These are phyloP conservation scores for Drosophila tropicalis DNA, from an alignment of 1,140 invertebrate species.

Conservation along the genomic window DNA sequence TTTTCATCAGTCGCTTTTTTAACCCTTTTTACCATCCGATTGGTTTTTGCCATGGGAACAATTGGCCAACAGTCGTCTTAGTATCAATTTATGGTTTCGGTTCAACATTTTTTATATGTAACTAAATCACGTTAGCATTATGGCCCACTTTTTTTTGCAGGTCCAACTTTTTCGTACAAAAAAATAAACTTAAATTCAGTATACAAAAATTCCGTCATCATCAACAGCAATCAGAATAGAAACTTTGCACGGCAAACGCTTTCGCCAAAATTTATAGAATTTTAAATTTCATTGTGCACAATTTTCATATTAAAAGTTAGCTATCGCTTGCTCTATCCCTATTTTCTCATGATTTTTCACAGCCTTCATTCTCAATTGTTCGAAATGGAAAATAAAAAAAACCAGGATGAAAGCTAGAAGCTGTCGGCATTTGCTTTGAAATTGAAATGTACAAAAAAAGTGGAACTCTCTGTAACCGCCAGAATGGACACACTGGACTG, in stretches of 20 bases:
- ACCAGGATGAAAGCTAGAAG: not conserved
- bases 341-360: not conserved
- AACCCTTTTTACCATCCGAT: too few relatives aligned
- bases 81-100: too few relatives aligned
- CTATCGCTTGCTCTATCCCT: constrained; percentile 20
- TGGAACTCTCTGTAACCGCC: constrained; percentile 21
- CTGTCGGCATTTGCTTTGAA: constrained; percentile 65
- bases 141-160: too few relatives aligned
- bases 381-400: constrained; percentile 10
- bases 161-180: too few relatives aligned
- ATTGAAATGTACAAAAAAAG: constrained; percentile 55
- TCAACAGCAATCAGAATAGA: constrained; percentile 43
- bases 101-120: too few relatives aligned
- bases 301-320: constrained; percentile 51
- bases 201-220: not conserved
- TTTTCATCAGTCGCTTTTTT: too few relatives aligned
- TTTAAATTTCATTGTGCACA: constrained; percentile 57
- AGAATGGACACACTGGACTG: constrained; percentile 38
- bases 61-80: too few relatives aligned
- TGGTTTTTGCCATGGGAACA: too few relatives aligned
- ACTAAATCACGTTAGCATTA: too few relatives aligned
- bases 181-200: too few relatives aligned
- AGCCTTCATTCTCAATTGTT: constrained; percentile 54
- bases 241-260: constrained; percentile 26
- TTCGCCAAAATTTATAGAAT: constrained; percentile 52